phyloP scores from a whole-genome alignment of 2,888 invertebrate species.

The Amiota mariae region DNA sequence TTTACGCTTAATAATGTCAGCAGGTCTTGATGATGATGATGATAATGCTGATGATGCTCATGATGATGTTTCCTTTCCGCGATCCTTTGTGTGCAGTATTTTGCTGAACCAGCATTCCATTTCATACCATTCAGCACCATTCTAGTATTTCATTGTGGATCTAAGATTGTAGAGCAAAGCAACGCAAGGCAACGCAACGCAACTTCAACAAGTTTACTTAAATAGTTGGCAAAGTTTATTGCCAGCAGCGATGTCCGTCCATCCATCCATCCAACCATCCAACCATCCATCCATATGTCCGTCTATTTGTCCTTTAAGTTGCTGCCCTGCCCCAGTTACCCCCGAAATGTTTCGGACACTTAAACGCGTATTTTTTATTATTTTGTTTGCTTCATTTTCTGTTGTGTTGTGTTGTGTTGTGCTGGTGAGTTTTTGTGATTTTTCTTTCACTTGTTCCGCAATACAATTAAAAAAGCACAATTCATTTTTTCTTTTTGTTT shows the following conservation, averaged over 20 bases:
- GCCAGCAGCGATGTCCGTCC: too few species aligned
- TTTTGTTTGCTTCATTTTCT: neutral
- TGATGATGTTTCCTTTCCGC: too few species aligned
- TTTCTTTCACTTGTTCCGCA: neutral
- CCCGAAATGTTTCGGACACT: too few species aligned
- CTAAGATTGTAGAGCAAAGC: neutral
- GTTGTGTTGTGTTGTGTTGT: neutral
- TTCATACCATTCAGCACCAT: neutral
- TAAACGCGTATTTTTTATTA: neutral
- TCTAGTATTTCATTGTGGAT: too few species aligned
- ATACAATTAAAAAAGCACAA: too few species aligned
- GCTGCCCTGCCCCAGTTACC: too few species aligned
- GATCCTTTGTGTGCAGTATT: neutral
- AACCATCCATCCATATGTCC: too few species aligned
- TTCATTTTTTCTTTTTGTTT: too few species aligned
- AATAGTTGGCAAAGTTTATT: constrained; percentile 4
- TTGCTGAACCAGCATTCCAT: neutral
- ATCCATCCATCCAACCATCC: too few species aligned
- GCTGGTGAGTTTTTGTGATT: neutral
- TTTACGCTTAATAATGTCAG: constrained; percentile 1
- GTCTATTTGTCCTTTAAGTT: too few species aligned
- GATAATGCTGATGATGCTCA: too few species aligned
- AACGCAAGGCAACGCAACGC: neutral
- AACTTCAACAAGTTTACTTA: neutral
- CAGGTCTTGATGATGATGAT: neutral